Conservation (phyloP, 2,888 invertebrate genomes). For the Chloromyia formosa region DNA sequence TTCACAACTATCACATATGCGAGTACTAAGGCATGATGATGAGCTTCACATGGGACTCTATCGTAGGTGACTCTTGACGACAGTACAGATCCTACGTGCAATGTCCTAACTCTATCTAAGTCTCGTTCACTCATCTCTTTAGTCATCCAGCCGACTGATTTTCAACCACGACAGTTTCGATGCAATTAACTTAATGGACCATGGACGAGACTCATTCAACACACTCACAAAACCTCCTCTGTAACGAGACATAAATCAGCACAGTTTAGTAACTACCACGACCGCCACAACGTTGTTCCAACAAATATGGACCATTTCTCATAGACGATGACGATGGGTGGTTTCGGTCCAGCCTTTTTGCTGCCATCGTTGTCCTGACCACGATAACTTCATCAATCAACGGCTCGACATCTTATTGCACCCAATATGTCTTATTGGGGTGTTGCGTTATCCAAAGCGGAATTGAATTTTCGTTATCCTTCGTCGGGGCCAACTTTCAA, state of each 20-base stretch:
- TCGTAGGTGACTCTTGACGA: too few species aligned
- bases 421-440: constrained; percentile 34
- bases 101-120: too few species aligned
- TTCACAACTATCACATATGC: too few species aligned
- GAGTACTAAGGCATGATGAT: too few species aligned
- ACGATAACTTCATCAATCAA: constrained; percentile 32
- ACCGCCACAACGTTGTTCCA: background rate
- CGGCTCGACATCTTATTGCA: constrained; percentile 31
- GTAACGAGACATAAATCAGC: constrained; percentile 24
- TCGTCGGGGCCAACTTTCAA: too few species aligned
- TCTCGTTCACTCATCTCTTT: too few species aligned
- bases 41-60: too few species aligned
- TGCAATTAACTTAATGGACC: constrained; percentile 37
- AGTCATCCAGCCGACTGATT: background rate
- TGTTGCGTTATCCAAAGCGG: constrained; percentile 3
- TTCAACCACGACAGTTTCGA: constrained; percentile 2
- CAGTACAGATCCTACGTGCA: too few species aligned
- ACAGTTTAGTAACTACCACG: too few species aligned
- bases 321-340: constrained; percentile 14
- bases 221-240: background rate
- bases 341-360: constrained; percentile 21
- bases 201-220: constrained; percentile 31
- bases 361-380: constrained; percentile 21
- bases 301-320: constrained; percentile 5
- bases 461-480: constrained; percentile 19